These are phyloP conservation scores for Dicyrtomina minuta DNA, from an alignment of 2,888 invertebrate genomes.

Conservation along the genomic window DNA sequence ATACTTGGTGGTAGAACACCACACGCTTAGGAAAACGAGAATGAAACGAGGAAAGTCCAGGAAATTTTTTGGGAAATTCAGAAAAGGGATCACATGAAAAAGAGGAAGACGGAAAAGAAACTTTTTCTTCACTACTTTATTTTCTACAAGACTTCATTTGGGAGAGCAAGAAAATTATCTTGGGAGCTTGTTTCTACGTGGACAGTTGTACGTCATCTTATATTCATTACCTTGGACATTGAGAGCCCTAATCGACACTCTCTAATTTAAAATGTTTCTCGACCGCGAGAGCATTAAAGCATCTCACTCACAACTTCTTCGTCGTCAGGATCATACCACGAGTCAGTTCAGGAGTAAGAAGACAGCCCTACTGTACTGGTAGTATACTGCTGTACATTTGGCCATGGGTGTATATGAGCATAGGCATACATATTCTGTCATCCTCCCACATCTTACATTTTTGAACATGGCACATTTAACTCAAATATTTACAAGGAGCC, in stretches of 20 bases:
- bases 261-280: neutral
- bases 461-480: too few relatives aligned
- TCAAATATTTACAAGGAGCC: too few relatives aligned
- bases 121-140: neutral
- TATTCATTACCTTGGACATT: constrained; percentile 1
- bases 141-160: neutral
- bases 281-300: too few relatives aligned
- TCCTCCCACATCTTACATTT: too few relatives aligned
- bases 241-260: constrained; percentile 1
- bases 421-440: too few relatives aligned
- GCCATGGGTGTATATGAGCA: too few relatives aligned
- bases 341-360: neutral
- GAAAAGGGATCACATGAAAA: neutral
- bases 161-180: constrained; percentile 4
- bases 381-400: too few relatives aligned
- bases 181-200: constrained; percentile 12
- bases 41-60: neutral
- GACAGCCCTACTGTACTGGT: neutral
- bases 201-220: neutral
- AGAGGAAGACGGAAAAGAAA: too few relatives aligned
- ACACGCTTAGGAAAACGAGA: too few relatives aligned
- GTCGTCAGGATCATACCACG: neutral
- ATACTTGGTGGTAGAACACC: too few relatives aligned
- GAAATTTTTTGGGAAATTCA: neutral
- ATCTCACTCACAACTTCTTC: neutral